Evolutionary conservation across 2,113 vertebrate species (phyloP).

Genomic region (Narcine bancroftii): DNA sequence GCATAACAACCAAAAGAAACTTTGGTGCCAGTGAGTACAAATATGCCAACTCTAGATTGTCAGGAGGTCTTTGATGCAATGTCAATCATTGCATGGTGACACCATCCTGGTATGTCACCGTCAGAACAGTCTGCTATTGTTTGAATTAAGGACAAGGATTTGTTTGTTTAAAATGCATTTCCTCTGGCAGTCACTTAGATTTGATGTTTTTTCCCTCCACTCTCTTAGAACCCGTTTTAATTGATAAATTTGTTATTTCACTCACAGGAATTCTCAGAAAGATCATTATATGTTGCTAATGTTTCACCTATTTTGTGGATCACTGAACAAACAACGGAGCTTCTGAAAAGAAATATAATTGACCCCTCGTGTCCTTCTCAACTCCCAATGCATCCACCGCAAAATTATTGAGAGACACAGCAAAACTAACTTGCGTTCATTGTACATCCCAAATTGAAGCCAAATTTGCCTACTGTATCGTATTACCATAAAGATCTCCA

Average conservation of each 20-base stretch:
- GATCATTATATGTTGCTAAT: not conserved
- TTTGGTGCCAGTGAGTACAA: not conserved
- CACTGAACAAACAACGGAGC: not conserved
- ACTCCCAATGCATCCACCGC: not conserved
- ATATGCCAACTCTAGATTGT: not conserved
- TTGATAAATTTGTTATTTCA: not conserved
- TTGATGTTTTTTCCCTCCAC: not conserved
- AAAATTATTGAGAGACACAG: not conserved
- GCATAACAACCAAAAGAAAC: not conserved
- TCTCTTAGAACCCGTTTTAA: not conserved
- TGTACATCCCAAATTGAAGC: not conserved
- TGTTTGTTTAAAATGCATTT: not conserved
- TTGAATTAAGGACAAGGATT: not conserved
- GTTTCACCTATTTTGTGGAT: not conserved
- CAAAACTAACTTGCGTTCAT: not conserved
- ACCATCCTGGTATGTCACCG: slow-evolving; percentile 1
- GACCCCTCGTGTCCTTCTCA: not conserved
- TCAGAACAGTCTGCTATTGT: slow-evolving; percentile 4
- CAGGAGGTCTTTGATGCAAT: not conserved
- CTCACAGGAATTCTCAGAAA: not conserved
- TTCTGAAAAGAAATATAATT: not conserved
- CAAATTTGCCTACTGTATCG: not conserved
- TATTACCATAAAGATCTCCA: no score
- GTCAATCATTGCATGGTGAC: not conserved
- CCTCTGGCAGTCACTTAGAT: not conserved